Evolutionary conservation across 2,797 vertebrate species (phyloP), one percentile per base, ranked within the genome.

Genomic region (Mormyrus proboscirostris): DNA sequence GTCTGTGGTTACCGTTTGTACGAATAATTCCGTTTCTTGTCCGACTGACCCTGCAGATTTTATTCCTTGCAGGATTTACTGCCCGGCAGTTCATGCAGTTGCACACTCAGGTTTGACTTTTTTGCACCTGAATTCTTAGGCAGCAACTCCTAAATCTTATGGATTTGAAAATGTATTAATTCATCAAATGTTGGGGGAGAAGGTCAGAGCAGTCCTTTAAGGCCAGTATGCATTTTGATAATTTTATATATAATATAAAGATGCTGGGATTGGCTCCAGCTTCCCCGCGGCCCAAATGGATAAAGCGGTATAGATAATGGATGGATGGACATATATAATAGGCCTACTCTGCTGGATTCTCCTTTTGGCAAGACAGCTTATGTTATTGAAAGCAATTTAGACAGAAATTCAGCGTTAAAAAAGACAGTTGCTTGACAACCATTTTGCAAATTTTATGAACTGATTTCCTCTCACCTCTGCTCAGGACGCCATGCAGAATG

Each of bases 401-500:
- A 7, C 41, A n/a, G 12, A 83, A 50, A 10, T 25, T 82, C 7
- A 2, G 1, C 38, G 8, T 19, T 38, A 79, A 79, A 76, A 79
- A 12, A 69, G 62, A 69, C 62, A 69, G 62, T 69, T 69, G 62
- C 62, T 33, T 69, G 76, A 82, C 38, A 51, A 84, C 44, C 41
- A 2, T 84, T 29, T 84, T 84, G 82, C 38, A 79, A 79, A n/a
- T 79, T 79, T 79, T 79, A 79, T 79, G 73, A 79, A 79, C 82
- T 84, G 38, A 84, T 84, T 51, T 29, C 44, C 82, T 29, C 44
- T 84, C n/a, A 14, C 47, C 82, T 14, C 82, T 22, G 47, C 19
- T 51, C 22, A 12, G n/a, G 19, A 22, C 50, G 44, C 51, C 82
- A 51, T 6, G n/a, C 47, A n/a, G 73, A 33, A 47, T n/a, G 38